These are phyloP conservation scores for Trogon melanurus DNA, from an alignment of 2,113 vertebrate genomes.

Conservation along the genomic window DNA sequence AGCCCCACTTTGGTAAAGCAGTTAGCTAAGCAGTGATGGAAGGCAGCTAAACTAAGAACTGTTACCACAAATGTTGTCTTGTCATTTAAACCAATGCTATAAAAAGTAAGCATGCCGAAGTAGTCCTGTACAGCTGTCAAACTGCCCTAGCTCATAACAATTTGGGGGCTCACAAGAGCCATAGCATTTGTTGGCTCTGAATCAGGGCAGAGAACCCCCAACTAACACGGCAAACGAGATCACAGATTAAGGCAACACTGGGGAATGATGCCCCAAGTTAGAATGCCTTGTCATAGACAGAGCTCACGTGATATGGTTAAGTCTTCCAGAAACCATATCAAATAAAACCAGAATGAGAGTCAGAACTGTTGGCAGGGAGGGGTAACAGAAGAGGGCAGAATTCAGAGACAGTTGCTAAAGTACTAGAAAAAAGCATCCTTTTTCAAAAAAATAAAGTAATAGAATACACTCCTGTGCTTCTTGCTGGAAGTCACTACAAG, in stretches of 20 bases:
- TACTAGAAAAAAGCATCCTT: not conserved
- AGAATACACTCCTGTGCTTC: not conserved
- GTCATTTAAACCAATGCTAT: not conserved
- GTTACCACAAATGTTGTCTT: not conserved
- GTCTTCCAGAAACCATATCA: not conserved
- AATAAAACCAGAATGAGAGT: not conserved
- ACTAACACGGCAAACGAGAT: not conserved
- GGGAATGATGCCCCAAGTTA: not conserved
- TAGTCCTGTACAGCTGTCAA: not conserved
- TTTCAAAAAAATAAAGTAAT: too few relatives aligned
- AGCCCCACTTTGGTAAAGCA: not conserved
- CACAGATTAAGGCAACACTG: not conserved
- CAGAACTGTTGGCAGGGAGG: not conserved
- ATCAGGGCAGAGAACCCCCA: not conserved
- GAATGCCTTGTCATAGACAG: not conserved
- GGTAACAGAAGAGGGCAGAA: not conserved
- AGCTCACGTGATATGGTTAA: fast-evolving
- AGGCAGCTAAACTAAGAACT: not conserved
- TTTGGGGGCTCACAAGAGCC: not conserved
- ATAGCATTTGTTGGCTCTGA: not conserved
- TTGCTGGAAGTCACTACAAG: not conserved
- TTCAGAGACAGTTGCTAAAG: not conserved
- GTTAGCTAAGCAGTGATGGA: not conserved
- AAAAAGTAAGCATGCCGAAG: not conserved
- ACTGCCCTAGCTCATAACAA: not conserved